These are phyloP conservation scores for Chanos chanos DNA, from an alignment of 2,797 vertebrate genomes.

Conservation along the genomic window DNA sequence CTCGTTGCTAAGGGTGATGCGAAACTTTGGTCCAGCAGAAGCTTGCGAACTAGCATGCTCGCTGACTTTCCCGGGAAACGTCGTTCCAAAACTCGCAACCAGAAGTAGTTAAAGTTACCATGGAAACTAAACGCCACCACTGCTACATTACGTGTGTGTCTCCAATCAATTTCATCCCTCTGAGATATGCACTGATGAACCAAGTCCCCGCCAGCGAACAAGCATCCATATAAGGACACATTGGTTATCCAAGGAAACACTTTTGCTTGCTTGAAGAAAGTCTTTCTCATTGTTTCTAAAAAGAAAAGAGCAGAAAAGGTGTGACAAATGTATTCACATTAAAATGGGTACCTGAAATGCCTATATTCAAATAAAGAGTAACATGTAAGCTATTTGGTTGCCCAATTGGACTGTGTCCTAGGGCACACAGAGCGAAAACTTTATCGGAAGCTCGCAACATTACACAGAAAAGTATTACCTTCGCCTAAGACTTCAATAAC, in stretches of 20 bases:
- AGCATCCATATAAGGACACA: constrained; percentile 77
- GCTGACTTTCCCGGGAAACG: constrained; percentile 82
- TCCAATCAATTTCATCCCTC: constrained; percentile 75
- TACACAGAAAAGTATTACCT: too few species aligned
- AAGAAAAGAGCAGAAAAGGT: too few species aligned
- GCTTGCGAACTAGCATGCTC: constrained; percentile 76
- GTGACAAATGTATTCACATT: too few species aligned
- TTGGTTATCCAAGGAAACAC: constrained; percentile 83
- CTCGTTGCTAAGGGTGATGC: constrained; percentile 81
- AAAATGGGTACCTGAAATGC: too few species aligned
- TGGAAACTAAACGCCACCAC: constrained; percentile 83
- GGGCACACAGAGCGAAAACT: too few species aligned
- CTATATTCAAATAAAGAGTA: too few species aligned
- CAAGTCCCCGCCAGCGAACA: constrained; percentile 84
- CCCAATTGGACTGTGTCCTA: too few species aligned
- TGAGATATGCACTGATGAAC: constrained; percentile 77
- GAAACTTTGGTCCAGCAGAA: constrained; percentile 85
- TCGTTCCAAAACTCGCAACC: constrained; percentile 81
- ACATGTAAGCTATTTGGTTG: too few species aligned
- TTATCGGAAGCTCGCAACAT: too few species aligned
- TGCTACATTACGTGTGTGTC: constrained; percentile 80
- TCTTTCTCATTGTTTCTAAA: constrained; percentile 57
- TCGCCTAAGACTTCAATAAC: too few species aligned
- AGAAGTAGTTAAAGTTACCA: constrained; percentile 87
- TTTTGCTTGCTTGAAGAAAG: constrained; percentile 62